phyloP scores from a whole-genome alignment of 2,113 vertebrate species.

The Trematocara macrostoma region DNA sequence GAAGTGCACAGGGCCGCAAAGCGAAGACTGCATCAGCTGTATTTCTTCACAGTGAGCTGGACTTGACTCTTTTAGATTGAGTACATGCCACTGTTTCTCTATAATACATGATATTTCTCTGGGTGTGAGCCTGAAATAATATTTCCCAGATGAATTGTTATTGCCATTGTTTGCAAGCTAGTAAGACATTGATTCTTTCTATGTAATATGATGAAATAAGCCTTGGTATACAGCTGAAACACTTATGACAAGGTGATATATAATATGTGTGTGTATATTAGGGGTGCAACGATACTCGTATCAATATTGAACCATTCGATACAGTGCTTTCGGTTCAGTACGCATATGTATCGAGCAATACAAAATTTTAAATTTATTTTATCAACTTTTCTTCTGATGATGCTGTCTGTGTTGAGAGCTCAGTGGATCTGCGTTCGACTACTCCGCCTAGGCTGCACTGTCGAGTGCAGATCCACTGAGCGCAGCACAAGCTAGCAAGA shows the following conservation, averaged over 20 bases:
- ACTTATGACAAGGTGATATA: background rate
- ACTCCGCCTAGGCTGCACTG: too few species aligned
- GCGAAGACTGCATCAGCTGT: slow-evolving; percentile 79
- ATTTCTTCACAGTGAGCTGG: slow-evolving; percentile 71
- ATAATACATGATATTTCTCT: background rate
- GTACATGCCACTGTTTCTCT: background rate
- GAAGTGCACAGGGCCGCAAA: slow-evolving; percentile 78
- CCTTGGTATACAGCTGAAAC: background rate
- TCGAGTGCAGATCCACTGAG: too few species aligned
- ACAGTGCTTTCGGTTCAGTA: too few species aligned
- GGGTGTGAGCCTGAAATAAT: background rate
- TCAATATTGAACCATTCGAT: too few species aligned
- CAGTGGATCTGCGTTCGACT: too few species aligned
- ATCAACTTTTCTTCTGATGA: too few species aligned
- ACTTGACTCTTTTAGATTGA: background rate
- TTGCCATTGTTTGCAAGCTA: background rate
- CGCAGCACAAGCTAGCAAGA: too few species aligned
- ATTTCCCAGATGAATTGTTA: background rate
- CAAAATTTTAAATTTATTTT: too few species aligned
- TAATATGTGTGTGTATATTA: background rate
- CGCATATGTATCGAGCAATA: too few species aligned
- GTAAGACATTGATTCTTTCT: background rate
- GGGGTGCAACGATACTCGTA: too few species aligned
- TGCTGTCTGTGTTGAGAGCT: too few species aligned
- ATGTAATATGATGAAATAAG: background rate